Evolutionary conservation across 2,888 invertebrate genomes (phyloP), one percentile per base, ranked within the genome.

Genomic region (Drosophila nigritarsus): DNA sequence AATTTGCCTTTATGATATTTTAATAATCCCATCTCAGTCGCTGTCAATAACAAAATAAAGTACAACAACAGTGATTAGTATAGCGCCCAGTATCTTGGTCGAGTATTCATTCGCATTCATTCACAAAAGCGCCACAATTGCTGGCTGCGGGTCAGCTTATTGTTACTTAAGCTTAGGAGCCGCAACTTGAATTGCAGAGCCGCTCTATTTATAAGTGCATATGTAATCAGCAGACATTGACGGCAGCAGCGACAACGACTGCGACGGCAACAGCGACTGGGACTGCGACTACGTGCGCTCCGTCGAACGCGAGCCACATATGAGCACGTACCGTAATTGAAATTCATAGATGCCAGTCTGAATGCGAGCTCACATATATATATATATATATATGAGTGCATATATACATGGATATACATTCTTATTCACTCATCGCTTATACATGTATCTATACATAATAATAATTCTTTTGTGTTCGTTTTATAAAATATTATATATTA

Each of bases 261-360:
- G 59, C 38, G 59, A 38, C 75, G 3, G 48, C 40, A 13, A 30
- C 42, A 3, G 40, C 54, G 30, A 24, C 51, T 3, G 55, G 45
- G 65, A 67, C 75, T 20, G 65, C 54, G 72, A n/a, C 66, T 84
- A 85, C 85, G 86, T 82, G 87, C 80, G 80, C 70, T 74, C 68
- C 74, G 75, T 40, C 36, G 53, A 86, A 65, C 65, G 86, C 80
- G 76, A 78, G 72, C 77, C 70, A 69, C 82, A 74, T 78, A 87
- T 80, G 80, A 69, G 78, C 89, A 86, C 89, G 85, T 89, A 82
- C 74, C 73, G 61, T 78, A 89, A 87, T 87, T 89, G 87, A 86
- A 89, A 86, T 86, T 86, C 85, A 88, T 89, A 82, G 83, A 77
- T 83, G 85, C 70, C 74, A 73, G 76, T 82, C 80, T 65, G 58